A percentile compares a stretch with the other conserved stretches of the same genome.
phyloP scores from a whole-genome alignment of 2,113 vertebrate species.

The Cheilinus undulatus region DNA sequence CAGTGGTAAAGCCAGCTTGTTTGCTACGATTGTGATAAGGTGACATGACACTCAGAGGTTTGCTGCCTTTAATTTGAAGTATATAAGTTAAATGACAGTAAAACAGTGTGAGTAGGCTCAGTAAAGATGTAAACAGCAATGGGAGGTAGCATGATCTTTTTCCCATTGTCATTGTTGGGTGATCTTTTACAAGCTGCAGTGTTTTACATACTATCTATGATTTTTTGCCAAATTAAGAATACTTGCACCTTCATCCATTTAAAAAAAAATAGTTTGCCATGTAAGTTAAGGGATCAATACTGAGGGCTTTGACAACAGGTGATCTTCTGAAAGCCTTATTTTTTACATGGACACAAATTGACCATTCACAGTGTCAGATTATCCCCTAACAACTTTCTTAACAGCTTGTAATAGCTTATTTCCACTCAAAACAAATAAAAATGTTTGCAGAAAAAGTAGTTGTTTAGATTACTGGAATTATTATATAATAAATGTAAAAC shows the following conservation, averaged over 20 bases:
- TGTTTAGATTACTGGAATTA: background rate
- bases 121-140: background rate
- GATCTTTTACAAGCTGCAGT: background rate
- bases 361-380: slow-evolving; percentile 4
- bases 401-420: background rate
- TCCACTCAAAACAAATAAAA: background rate
- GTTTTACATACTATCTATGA: background rate
- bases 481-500: background rate
- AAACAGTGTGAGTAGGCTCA: background rate
- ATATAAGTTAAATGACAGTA: background rate
- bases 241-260: background rate
- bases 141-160: background rate
- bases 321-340: background rate
- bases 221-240: slow-evolving; percentile 37
- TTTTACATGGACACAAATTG: background rate
- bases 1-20: background rate
- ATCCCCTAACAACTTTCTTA: background rate
- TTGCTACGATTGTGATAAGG: background rate
- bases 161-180: background rate
- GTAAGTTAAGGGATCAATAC: background rate
- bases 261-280: slow-evolving; percentile 1
- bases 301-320: background rate
- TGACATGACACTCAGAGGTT: background rate
- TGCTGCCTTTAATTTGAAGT: background rate
- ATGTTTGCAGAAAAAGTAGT: background rate